Evolutionary conservation across 2,797 vertebrate genomes (phyloP), one percentile per base, ranked within the genome.

Genomic region (Remorina albescens): DNA sequence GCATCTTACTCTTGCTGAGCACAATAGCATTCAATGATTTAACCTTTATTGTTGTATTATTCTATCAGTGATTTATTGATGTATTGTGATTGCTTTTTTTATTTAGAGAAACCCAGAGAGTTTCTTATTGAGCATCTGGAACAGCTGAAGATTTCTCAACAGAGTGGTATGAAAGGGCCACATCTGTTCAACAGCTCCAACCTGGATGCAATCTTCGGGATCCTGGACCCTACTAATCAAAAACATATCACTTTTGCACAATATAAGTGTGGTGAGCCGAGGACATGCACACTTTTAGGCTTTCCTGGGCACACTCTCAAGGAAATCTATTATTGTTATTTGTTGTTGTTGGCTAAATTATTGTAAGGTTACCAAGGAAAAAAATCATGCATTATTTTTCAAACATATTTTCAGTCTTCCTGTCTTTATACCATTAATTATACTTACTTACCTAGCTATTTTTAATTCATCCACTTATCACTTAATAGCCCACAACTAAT

Each of bases 41-140:
- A 34, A 16, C n/a, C 1, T 61, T 34, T 32, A 6, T 30, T 6
- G 49, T 39, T n/a, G 23, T 11, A 42, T 3, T 30, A 30, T 30
- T n/a, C n/a, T n/a, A n/a, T n/a, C 2, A 34, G 28, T 21, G 21
- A n/a, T 62, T 41, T 25, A 34, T 34, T 13, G 2, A 32, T 8
- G 19, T 12, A 21, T 30, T 49, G 16, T 71, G 21, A 36, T 44
- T 42, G 11, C 4, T 71, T 78, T 6, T 69, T 26, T 65, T 2
- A 1, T 74, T 58, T 69, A 95, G 95, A 93, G 13, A 85, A 89
- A 23, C 93, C 93, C 41, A 82, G 59, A 41, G 83, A 88, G 74
- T 95, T 94, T 72, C 85, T 95, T 0, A 65, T 93, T 5, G 84
- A 92, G 18, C 88, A 93, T 53, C 88, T 95, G 60, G 77, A 92